phyloP scores from a whole-genome alignment of 2,113 vertebrate genomes.

The Ceratotherium simum region DNA sequence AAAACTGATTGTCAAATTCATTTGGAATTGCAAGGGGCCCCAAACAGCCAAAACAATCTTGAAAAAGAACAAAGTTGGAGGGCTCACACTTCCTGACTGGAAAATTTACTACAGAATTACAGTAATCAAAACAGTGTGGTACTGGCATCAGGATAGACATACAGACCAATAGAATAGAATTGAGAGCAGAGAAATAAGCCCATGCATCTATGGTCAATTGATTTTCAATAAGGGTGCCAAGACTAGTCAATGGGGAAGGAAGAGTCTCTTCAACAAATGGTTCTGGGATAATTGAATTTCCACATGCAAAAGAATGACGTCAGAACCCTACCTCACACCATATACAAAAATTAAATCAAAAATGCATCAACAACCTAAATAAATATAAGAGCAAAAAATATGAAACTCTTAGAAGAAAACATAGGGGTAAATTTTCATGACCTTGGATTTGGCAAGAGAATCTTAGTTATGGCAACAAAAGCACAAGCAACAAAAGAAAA shows the following conservation, averaged over 20 bases:
- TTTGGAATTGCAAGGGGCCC: neutral
- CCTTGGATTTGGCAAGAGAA: neutral
- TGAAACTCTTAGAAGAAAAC: neutral
- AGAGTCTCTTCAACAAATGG: neutral
- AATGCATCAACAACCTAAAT: neutral
- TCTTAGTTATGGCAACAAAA: neutral
- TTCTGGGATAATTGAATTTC: neutral
- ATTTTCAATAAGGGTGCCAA: neutral
- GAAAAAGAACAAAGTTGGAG: neutral
- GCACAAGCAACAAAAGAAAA: neutral
- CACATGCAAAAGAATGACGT: neutral
- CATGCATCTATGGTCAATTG: neutral
- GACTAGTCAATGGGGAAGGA: neutral
- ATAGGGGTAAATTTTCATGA: neutral
- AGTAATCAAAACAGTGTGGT: neutral
- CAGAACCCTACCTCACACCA: neutral
- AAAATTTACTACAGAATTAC: neutral
- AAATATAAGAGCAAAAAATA: neutral
- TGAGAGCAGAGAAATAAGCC: neutral
- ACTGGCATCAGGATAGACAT: neutral
- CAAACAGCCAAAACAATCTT: neutral
- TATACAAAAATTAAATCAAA: neutral
- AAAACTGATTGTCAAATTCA: neutral
- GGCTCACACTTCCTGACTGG: neutral
- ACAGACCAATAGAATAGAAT: neutral